These are phyloP conservation scores for Lycorma delicatula DNA, from an alignment of 1,140 invertebrate genomes.

Conservation along the genomic window DNA sequence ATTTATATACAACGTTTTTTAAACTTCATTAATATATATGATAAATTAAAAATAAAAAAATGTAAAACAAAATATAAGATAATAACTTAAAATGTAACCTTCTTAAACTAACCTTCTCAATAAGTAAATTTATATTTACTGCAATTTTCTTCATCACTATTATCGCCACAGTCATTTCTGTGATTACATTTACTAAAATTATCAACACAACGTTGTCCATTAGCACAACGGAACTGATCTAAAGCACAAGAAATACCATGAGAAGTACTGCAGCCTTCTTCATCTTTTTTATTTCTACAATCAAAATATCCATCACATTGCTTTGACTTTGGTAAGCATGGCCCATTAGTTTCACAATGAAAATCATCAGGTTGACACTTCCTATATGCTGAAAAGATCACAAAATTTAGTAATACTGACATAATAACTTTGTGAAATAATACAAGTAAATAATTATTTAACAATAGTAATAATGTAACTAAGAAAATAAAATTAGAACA, in stretches of 20 bases:
- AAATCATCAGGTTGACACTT: slow-evolving; percentile 78
- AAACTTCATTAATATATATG: no score
- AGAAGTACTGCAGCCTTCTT: slow-evolving; percentile 57
- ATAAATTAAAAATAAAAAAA: no score
- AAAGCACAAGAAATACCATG: slow-evolving; percentile 61
- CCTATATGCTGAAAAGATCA: slow-evolving; percentile 61
- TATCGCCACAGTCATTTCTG: slow-evolving; percentile 80
- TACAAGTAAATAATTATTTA: no score
- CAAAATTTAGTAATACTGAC: no score
- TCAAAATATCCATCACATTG: slow-evolving; percentile 83
- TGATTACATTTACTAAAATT: slow-evolving; percentile 75
- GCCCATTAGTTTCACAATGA: slow-evolving; percentile 42
- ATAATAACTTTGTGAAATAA: no score
- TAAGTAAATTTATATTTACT: slow-evolving; percentile 53
- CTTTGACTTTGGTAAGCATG: slow-evolving; percentile 76
- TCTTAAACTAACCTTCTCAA: no score
- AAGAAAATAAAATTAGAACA: no score
- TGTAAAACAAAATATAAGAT: no score
- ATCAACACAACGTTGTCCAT: slow-evolving; percentile 76
- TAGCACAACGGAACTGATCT: slow-evolving; percentile 83
- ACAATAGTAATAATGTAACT: no score
- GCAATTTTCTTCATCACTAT: slow-evolving; percentile 79
- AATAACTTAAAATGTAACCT: no score
- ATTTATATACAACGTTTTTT: no score
- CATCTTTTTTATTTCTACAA: slow-evolving; percentile 79